Percentiles rank a stretch among this genome's conserved stretches.
These are phyloP conservation scores for Xenopus borealis DNA, from an alignment of 2,113 vertebrate genomes.

Conservation along the genomic window DNA sequence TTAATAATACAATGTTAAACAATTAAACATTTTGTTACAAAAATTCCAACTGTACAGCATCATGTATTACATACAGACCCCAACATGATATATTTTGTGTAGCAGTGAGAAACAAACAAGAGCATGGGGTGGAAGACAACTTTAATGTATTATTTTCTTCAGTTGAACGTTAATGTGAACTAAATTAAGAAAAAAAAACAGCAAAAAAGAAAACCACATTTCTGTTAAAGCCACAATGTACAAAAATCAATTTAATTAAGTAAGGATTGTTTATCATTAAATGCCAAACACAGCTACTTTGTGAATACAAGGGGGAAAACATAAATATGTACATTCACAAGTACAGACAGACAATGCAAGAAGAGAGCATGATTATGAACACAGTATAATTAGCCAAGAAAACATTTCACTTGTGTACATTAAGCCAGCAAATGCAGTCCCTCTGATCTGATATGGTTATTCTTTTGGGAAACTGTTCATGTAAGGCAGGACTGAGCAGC, in stretches of 20 bases:
- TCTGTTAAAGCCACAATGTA: conserved; percentile 25
- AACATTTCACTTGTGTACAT: conserved; percentile 5
- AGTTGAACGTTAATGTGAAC: conserved; percentile 26
- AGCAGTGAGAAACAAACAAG: background rate
- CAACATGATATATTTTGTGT: too few relatives aligned
- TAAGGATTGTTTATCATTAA: conserved; percentile 18
- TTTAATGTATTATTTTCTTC: conserved; percentile 35
- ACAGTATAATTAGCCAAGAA: conserved; percentile 20
- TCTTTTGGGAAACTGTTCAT: background rate
- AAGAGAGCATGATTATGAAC: conserved; percentile 14
- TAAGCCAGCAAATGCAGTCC: conserved; percentile 33
- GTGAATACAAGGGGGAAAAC: conserved; percentile 21
- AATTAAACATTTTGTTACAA: too few relatives aligned
- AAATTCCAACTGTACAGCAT: too few relatives aligned
- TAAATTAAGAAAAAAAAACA: background rate
- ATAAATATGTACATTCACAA: conserved; percentile 33
- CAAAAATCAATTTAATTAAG: conserved; percentile 10
- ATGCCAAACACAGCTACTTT: conserved; percentile 36
- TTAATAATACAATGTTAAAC: too few relatives aligned
- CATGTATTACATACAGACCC: too few relatives aligned
- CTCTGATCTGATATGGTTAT: conserved; percentile 16
- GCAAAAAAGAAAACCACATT: conserved; percentile 28
- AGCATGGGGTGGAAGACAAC: conserved; percentile 25
- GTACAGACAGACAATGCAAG: conserved; percentile 8
- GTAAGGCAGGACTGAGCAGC: conserved; percentile 21